These are phyloP conservation scores for Paedocypris sp. DNA, from an alignment of 2,113 vertebrate genomes.

Conservation along the genomic window DNA sequence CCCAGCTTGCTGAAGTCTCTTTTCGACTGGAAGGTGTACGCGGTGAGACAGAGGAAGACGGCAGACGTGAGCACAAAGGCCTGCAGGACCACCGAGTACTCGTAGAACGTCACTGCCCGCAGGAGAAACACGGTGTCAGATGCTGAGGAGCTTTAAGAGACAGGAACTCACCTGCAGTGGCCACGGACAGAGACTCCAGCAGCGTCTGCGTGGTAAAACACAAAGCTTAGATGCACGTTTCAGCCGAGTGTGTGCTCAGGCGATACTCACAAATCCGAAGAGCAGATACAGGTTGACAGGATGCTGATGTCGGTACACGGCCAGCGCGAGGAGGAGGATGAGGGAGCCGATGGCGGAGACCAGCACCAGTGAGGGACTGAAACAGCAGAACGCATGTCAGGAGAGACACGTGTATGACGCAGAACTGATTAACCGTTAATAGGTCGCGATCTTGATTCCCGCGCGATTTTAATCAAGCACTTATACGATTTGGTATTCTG, in stretches of 20 bases:
- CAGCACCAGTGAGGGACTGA: constrained; percentile 78
- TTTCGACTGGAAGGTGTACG: constrained; percentile 86
- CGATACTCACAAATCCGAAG: constrained; percentile 82
- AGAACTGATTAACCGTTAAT: too few relatives aligned
- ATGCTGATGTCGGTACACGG: constrained; percentile 76
- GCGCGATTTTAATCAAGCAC: too few relatives aligned
- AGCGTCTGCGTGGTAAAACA: constrained; percentile 67
- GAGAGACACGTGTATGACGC: too few relatives aligned
- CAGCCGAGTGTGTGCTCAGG: too few relatives aligned
- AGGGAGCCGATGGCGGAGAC: constrained; percentile 70
- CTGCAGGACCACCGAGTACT: constrained; percentile 75
- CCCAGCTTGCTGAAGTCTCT: constrained; percentile 88
- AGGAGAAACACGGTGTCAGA: neutral
- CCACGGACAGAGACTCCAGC: constrained; percentile 79
- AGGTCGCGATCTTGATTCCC: too few relatives aligned
- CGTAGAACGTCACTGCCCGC: constrained; percentile 80
- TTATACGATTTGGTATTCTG: too few relatives aligned
- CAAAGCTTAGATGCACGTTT: neutral
- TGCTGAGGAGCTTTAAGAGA: neutral
- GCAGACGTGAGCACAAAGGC: constrained; percentile 79
- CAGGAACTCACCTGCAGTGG: constrained; percentile 66
- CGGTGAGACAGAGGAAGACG: constrained; percentile 80
- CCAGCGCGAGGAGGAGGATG: constrained; percentile 70
- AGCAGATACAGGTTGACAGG: constrained; percentile 90
- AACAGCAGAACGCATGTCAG: constrained; percentile 38